phyloP scores from a whole-genome alignment of 2,113 vertebrate genomes.

The Oreotrochilus melanogaster region DNA sequence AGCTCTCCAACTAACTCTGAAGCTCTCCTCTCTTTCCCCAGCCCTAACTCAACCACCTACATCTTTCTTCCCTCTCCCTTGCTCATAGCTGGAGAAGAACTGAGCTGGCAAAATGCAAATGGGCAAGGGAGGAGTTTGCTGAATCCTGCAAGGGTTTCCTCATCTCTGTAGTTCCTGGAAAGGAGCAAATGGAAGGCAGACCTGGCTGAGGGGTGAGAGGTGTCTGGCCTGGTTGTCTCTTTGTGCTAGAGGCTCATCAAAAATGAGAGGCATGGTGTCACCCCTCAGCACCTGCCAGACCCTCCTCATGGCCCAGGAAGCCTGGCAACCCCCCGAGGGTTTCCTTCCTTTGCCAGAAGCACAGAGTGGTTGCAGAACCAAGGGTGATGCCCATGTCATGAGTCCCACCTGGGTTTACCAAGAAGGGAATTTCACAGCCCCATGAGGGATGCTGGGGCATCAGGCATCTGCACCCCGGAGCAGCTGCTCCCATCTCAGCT shows the following conservation, averaged over 20 bases:
- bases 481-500: not conserved
- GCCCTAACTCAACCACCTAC: rapidly evolving
- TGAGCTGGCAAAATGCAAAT: not conserved
- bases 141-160: not conserved
- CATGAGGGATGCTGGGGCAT: not conserved
- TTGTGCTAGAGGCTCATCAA: not conserved
- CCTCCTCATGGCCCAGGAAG: not conserved
- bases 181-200: not conserved
- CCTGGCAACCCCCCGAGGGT: not conserved
- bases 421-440: not conserved
- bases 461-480: rapidly evolving
- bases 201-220: not conserved
- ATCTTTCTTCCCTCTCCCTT: not conserved
- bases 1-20: not conserved
- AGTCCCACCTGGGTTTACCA: rapidly evolving
- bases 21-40: not conserved
- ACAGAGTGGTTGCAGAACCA: not conserved
- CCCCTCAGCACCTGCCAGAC: rapidly evolving
- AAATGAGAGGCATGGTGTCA: rapidly evolving
- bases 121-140: not conserved
- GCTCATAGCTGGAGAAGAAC: not conserved
- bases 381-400: not conserved
- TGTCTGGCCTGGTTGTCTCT: not conserved
- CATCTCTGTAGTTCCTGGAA: not conserved
- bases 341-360: not conserved